Percentiles rank a stretch among this genome's conserved stretches.
phyloP scores from a whole-genome alignment of 2,797 vertebrate genomes.

The Siniperca scherzeri region DNA sequence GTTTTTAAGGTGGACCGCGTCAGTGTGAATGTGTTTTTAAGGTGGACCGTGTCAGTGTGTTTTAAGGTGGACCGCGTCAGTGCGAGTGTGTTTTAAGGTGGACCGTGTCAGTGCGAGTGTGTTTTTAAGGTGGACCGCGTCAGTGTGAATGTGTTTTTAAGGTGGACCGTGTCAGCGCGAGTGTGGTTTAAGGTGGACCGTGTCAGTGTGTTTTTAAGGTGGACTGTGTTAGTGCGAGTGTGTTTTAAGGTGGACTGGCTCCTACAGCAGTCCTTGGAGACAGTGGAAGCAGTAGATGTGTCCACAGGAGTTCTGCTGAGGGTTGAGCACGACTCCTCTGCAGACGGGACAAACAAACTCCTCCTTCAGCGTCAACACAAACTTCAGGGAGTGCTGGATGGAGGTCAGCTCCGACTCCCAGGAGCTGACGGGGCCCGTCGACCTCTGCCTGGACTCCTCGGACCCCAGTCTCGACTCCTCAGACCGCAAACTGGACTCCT shows the following conservation, averaged over 20 bases:
- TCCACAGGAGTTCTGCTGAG: conserved; percentile 94
- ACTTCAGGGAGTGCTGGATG: conserved; percentile 79
- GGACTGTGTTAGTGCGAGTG: neutral
- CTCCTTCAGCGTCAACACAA: conserved; percentile 88
- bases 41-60: neutral
- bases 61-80: neutral
- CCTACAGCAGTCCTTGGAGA: conserved; percentile 88
- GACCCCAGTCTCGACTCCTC: conserved; percentile 31
- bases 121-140: neutral
- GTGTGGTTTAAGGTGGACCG: neutral
- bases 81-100: neutral
- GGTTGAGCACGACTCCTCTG: conserved; percentile 88
- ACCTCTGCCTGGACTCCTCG: conserved; percentile 78
- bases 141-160: neutral
- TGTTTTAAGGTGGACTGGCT: conserved; percentile 25
- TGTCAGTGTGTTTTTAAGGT: neutral
- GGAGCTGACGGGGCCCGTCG: conserved; percentile 76
- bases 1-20: conserved; percentile 15
- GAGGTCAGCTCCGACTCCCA: conserved; percentile 87
- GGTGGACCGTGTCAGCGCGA: neutral
- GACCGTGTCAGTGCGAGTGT: neutral
- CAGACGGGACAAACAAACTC: conserved; percentile 91
- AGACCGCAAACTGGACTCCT: conserved; percentile 6
- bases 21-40: too few relatives aligned
- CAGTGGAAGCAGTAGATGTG: conserved; percentile 94